Evolutionary conservation across 1,140 invertebrate genomes (phyloP).

Genomic region (Stegodyphus dumicola): DNA sequence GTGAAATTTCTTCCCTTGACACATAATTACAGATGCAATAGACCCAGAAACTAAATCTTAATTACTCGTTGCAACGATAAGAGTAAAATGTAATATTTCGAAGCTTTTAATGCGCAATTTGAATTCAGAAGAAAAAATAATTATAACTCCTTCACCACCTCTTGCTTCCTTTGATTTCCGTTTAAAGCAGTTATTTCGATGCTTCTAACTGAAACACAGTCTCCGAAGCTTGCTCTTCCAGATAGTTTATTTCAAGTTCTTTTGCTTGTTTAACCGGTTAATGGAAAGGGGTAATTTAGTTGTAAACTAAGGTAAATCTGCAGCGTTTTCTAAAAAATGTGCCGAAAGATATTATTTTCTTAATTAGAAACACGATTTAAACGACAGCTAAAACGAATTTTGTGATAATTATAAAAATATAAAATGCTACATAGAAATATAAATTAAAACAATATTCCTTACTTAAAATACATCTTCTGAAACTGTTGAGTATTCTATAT

Average conservation of each 20-base stretch:
- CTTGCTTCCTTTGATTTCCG: background rate
- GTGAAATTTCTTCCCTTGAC: slow-evolving; percentile 13
- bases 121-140: too few species aligned
- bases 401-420: too few species aligned
- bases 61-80: slow-evolving; percentile 36
- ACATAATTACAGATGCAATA: slow-evolving; percentile 27
- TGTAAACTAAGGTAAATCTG: too few species aligned
- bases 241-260: background rate
- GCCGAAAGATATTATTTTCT: too few species aligned
- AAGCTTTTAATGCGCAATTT: background rate
- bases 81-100: slow-evolving; percentile 22
- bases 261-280: background rate
- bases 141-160: background rate
- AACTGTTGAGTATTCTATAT: too few species aligned
- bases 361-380: too few species aligned
- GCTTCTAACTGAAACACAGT: background rate
- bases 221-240: background rate
- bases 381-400: too few species aligned
- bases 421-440: too few species aligned
- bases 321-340: too few species aligned
- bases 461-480: too few species aligned
- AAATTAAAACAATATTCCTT: too few species aligned
- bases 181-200: background rate
- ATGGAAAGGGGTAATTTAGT: too few species aligned
- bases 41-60: slow-evolving; percentile 42